These are phyloP conservation scores for Tragelaphus strepsiceros DNA, from an alignment of 2,113 vertebrate genomes.

Conservation along the genomic window DNA sequence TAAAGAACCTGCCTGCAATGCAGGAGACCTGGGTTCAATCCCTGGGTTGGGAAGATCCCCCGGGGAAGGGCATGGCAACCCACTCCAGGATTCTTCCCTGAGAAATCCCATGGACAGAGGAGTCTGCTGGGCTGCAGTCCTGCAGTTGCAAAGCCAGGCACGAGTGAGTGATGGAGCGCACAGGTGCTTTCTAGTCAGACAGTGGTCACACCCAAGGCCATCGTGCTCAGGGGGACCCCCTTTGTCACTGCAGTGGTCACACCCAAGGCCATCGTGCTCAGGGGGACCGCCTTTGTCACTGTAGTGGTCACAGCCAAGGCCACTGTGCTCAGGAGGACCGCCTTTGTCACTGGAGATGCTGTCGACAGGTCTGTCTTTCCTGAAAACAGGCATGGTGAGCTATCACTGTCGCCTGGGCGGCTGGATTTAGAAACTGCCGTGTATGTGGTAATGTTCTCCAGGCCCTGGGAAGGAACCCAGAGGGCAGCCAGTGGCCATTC, in stretches of 20 bases:
- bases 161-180: background rate
- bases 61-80: background rate
- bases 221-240: background rate
- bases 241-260: background rate
- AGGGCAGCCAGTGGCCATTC: fast-evolving
- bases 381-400: background rate
- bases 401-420: fast-evolving
- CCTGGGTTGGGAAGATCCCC: background rate
- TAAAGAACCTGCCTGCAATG: background rate
- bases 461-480: background rate
- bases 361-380: background rate
- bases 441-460: background rate
- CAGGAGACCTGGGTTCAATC: background rate
- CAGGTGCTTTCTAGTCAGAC: background rate
- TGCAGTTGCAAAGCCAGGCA: background rate
- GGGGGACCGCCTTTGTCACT: background rate
- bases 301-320: background rate
- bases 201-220: background rate
- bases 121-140: background rate
- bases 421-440: background rate
- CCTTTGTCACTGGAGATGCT: background rate
- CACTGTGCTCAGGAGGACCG: background rate
- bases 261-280: background rate
- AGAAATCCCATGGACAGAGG: background rate
- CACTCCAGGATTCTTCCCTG: background rate